Conservation (phyloP, 2,797 vertebrate species). For the Pteropus rufus region DNA sequence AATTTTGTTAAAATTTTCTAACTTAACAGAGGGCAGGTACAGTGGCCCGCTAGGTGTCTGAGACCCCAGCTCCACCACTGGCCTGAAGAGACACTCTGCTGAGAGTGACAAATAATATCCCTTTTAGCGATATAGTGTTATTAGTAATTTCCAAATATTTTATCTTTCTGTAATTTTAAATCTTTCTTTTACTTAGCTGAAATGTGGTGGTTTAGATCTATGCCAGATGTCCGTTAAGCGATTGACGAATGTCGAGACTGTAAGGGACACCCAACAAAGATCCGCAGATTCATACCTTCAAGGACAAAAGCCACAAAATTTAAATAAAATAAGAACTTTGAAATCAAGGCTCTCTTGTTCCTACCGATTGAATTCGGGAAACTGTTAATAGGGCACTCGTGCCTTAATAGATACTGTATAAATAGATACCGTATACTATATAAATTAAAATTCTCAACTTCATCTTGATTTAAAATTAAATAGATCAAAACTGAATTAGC, state of each 20-base stretch:
- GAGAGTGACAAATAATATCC: background rate
- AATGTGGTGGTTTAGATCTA: background rate
- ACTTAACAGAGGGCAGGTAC: background rate
- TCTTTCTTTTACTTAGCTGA: background rate
- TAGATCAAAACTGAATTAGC: background rate
- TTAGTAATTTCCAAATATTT: background rate
- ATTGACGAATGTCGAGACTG: background rate
- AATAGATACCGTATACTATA: too few species aligned
- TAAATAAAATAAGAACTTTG: background rate
- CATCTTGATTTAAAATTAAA: background rate
- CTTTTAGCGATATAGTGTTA: background rate
- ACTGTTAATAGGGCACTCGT: background rate
- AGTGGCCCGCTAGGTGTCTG: background rate
- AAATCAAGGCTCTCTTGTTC: background rate
- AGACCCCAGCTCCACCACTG: background rate
- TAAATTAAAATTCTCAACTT: background rate
- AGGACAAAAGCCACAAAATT: background rate
- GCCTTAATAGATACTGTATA: background rate
- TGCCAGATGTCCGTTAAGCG: background rate
- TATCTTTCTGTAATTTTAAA: background rate
- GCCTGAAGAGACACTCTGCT: background rate
- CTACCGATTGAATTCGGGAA: background rate
- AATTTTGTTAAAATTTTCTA: background rate
- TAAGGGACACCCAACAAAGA: background rate
- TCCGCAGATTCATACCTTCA: background rate